Evolutionary conservation across 2,113 vertebrate genomes (phyloP), one percentile per base, ranked within the genome.

Genomic region (Nestor notabilis): DNA sequence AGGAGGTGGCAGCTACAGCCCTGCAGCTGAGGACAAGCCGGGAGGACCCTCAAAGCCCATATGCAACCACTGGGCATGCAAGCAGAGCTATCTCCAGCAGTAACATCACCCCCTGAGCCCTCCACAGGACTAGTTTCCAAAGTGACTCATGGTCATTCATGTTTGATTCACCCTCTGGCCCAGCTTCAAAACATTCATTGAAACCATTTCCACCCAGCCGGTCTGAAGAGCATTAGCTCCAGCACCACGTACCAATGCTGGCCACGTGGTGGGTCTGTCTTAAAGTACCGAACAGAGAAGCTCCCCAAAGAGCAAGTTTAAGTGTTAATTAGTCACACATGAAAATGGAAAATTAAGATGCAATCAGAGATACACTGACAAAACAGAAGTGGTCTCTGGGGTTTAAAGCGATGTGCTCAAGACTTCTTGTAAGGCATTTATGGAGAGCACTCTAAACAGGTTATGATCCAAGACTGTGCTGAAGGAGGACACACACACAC

Each of bases 141-240:
- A 69, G 81, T 95, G 97, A 96, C 94, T 96, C 97, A 97, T 21
- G 87, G 89, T 95, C 97, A 97, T 93, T 95, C 94, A 85, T 33
- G 43, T 95, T 95, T 95, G 95, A 97, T 94, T 97, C 94, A 96
- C 83, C 53, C 89, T 37, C 89, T 97, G 97, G 95, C 93, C 39
- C 17, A 14, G 77, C 81, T 94, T 95, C 96, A 97, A 91, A 94
- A 85, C 31, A 44, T 52, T 92, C 70, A 79, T 24, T 92, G 86
- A 96, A 95, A 87, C 49, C 68, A 85, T 50, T 93, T 92, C 83
- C 83, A 95, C 37, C 41, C 74, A 72, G 81, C 11, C 10, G 7
- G 70, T 10, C 43, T 27, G 39, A 63, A 43, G 17, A 93, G 83
- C 56, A 11, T 56, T 33, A 81, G 77, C 39, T 84, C 74, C 56